These are phyloP conservation scores for Phalacrocorax brasilianus DNA, from an alignment of 2,113 vertebrate species.

Conservation along the genomic window DNA sequence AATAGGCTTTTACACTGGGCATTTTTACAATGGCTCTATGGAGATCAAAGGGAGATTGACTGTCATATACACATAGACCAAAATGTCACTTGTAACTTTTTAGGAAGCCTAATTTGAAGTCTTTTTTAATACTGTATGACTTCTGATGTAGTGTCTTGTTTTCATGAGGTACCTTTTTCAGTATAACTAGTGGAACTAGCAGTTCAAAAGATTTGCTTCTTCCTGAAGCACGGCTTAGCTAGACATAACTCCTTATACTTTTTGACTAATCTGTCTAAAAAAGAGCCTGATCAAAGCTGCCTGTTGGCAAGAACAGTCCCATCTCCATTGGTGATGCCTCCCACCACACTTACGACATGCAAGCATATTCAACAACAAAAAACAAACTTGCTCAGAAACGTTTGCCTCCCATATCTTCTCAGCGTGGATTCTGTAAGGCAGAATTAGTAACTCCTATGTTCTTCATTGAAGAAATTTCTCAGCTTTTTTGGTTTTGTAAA, in stretches of 20 bases:
- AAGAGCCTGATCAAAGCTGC: not conserved
- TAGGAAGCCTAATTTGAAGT: not conserved
- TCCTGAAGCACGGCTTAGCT: not conserved
- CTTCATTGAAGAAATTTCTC: not conserved
- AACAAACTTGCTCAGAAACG: not conserved
- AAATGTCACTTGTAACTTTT: not conserved
- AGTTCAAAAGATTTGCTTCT: not conserved
- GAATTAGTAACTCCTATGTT: not conserved
- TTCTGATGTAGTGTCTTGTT: not conserved
- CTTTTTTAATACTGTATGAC: not conserved
- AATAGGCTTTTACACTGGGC: not conserved
- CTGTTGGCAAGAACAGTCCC: not conserved
- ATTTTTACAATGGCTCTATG: not conserved
- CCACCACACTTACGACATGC: not conserved
- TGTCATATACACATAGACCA: not conserved
- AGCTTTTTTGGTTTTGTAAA: not conserved
- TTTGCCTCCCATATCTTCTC: not conserved
- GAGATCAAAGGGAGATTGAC: not conserved
- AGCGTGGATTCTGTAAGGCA: not conserved
- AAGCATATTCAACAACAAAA: not conserved
- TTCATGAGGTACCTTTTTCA: not conserved
- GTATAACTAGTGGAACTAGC: not conserved
- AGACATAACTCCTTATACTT: not conserved
- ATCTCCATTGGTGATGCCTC: not conserved
- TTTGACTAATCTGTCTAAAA: not conserved